These are phyloP conservation scores for Etia nguti DNA, from an alignment of 2,113 vertebrate species.

Conservation along the genomic window DNA sequence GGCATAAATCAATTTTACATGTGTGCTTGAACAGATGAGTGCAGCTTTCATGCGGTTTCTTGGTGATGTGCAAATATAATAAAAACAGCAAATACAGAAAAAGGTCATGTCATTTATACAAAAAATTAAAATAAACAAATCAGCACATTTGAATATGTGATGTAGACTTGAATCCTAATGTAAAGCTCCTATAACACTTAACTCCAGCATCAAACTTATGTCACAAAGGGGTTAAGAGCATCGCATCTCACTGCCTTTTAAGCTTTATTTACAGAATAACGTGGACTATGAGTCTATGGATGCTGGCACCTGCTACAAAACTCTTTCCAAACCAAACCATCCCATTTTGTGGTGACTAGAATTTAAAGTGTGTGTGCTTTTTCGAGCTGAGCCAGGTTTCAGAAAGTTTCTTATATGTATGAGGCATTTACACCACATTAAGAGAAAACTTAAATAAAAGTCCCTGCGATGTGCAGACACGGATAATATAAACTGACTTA, in stretches of 20 bases:
- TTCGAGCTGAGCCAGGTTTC: not conserved
- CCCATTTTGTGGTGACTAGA: not conserved
- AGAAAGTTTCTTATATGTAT: not conserved
- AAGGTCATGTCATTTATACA: not conserved
- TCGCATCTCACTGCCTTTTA: slow-evolving; percentile 15
- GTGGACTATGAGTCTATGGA: not conserved
- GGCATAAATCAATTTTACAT: not conserved
- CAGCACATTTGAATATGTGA: not conserved
- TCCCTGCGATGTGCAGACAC: not conserved
- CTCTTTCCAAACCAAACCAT: not conserved
- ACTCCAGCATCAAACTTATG: not conserved
- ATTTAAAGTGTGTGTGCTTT: not conserved
- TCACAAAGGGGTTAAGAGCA: not conserved
- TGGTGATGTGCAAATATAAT: not conserved
- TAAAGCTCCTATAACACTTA: not conserved
- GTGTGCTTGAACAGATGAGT: not conserved
- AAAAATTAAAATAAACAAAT: not conserved
- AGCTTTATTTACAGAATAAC: not conserved
- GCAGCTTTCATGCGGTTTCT: not conserved
- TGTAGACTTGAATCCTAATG: not conserved
- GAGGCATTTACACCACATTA: not conserved
- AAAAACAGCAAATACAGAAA: not conserved
- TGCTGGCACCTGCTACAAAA: not conserved
- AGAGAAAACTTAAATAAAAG: not conserved
- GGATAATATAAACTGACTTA: not conserved